Percentiles rank a stretch among this genome's conserved stretches.
phyloP scores from a whole-genome alignment of 1,140 invertebrate species.

The Ceratoteleas bidentatus region DNA sequence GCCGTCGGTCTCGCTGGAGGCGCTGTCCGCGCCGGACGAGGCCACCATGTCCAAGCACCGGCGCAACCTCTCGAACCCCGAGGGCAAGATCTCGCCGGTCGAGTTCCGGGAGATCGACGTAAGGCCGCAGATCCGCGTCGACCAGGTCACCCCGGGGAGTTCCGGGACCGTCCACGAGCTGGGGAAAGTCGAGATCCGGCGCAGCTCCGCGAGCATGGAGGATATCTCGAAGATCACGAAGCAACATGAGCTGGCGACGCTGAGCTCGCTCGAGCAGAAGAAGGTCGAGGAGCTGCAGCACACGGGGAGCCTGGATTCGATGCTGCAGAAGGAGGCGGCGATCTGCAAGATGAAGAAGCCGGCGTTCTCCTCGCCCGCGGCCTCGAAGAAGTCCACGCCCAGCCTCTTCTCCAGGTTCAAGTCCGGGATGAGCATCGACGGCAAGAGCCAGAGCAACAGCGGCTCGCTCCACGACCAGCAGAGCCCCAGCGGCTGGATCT shows the following conservation, averaged over 20 bases:
- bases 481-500: conserved; percentile 77
- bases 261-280: conserved; percentile 73
- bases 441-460: conserved; percentile 77
- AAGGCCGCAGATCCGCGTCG: conserved; percentile 73
- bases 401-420: conserved; percentile 77
- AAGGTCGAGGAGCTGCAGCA: conserved; percentile 74
- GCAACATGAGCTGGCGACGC: conserved; percentile 71
- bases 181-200: conserved; percentile 76
- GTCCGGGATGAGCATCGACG: conserved; percentile 79
- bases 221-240: conserved; percentile 79
- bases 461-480: conserved; percentile 77
- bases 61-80: conserved; percentile 76
- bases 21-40: conserved; percentile 65
- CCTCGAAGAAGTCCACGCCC: conserved; percentile 73
- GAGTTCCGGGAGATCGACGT: conserved; percentile 76
- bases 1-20: conserved; percentile 76
- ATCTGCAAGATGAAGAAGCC: conserved; percentile 71
- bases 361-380: conserved; percentile 69
- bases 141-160: conserved; percentile 67
- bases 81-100: conserved; percentile 68
- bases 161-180: conserved; percentile 62
- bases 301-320: conserved; percentile 78
- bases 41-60: conserved; percentile 67
- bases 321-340: conserved; percentile 74
- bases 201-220: conserved; percentile 80